Evolutionary conservation across 2,888 invertebrate genomes (phyloP).

Genomic region (Dioctria rufipes): DNA sequence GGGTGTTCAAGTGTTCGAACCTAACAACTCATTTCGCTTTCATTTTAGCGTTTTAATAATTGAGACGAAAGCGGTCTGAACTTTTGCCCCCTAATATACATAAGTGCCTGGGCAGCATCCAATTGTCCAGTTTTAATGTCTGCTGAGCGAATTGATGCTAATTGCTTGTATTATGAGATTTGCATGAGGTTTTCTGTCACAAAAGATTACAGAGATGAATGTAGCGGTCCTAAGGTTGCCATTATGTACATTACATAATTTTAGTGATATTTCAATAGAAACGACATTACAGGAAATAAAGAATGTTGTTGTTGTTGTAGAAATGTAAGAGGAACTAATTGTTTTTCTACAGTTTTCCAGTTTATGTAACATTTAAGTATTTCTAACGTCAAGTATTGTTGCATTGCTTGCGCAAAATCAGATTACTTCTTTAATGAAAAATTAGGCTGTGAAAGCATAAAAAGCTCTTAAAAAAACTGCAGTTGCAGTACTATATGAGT

Average conservation of each 20-base stretch:
- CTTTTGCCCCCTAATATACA: background rate
- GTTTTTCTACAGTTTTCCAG: background rate
- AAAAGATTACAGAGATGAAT: conserved; percentile 8
- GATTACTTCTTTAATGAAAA: too few relatives aligned
- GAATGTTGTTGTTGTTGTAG: background rate
- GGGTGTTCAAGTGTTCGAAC: conserved; percentile 19
- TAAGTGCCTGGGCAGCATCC: background rate
- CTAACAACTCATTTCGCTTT: conserved; percentile 31
- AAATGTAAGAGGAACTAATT: background rate
- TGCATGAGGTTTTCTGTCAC: conserved; percentile 26
- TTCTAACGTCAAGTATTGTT: too few relatives aligned
- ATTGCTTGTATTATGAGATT: conserved; percentile 27
- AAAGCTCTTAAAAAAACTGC: too few relatives aligned
- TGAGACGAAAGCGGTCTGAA: conserved; percentile 42
- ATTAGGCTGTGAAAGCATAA: too few relatives aligned
- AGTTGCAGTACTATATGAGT: too few relatives aligned
- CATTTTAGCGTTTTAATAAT: conserved; percentile 26
- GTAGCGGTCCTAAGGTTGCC: conserved; percentile 28
- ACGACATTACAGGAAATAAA: conserved; percentile 11
- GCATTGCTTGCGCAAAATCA: too few relatives aligned
- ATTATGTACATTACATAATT: conserved; percentile 14
- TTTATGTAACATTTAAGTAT: too few relatives aligned
- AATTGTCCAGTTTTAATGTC: conserved; percentile 25
- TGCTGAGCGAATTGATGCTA: conserved; percentile 22
- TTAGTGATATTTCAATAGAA: conserved; percentile 31